Percentiles rank a stretch among this genome's conserved stretches.
phyloP scores from a whole-genome alignment of 2,113 vertebrate genomes.

The Helogale parvula region DNA sequence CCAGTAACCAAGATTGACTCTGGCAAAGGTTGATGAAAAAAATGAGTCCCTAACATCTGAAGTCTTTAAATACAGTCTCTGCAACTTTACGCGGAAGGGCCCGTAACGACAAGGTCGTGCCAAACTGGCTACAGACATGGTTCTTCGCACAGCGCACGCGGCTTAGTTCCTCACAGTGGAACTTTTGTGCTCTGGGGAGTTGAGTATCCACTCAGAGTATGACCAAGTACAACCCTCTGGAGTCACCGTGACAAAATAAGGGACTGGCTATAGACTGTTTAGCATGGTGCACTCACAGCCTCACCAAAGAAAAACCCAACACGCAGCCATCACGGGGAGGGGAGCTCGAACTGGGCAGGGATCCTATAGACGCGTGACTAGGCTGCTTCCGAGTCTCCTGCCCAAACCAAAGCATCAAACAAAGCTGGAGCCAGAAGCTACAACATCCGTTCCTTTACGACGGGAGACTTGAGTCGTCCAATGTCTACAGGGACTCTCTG shows the following conservation, averaged over 20 bases:
- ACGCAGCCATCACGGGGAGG: neutral
- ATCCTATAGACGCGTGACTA: accelerated
- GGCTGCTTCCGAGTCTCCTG: neutral
- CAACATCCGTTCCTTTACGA: neutral
- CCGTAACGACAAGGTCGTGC: neutral
- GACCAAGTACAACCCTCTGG: neutral
- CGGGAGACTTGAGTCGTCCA: neutral
- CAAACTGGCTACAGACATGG: neutral
- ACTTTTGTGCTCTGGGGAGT: neutral
- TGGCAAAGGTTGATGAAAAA: neutral
- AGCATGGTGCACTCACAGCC: neutral
- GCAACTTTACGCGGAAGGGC: neutral
- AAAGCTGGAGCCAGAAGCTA: neutral
- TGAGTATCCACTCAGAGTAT: neutral
- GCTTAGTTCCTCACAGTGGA: neutral
- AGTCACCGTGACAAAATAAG: neutral
- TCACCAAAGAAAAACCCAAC: neutral
- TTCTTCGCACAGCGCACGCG: neutral
- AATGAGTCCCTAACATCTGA: neutral
- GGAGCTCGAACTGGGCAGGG: no score
- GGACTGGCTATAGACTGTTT: neutral
- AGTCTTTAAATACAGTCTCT: neutral
- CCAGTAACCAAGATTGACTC: neutral
- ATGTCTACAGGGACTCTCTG: accelerated
- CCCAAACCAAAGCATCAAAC: neutral